These are phyloP conservation scores for Lamellibrachia satsuma DNA, from an alignment of 2,888 invertebrate genomes.

Conservation along the genomic window DNA sequence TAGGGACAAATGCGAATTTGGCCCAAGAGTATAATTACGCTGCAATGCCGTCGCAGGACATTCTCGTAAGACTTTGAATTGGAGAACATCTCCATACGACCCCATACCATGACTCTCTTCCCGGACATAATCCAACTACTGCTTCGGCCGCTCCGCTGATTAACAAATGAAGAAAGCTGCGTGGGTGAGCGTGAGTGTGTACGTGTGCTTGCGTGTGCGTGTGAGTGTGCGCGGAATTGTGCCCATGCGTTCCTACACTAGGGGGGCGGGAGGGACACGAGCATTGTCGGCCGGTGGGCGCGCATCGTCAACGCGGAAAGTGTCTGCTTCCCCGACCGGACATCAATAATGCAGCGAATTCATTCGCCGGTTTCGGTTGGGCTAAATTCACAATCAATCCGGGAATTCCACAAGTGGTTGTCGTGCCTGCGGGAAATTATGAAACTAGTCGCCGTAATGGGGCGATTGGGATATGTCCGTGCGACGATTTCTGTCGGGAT, in stretches of 20 bases:
- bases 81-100: not conserved
- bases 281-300: not conserved
- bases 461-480: not conserved
- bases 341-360: conserved; percentile 6
- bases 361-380: not conserved
- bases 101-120: not conserved
- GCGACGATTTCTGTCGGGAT: not conserved
- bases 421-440: not conserved
- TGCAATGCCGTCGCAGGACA: not conserved
- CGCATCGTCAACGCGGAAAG: not conserved
- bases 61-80: not conserved
- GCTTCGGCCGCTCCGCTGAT: not conserved
- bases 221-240: not conserved
- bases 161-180: not conserved
- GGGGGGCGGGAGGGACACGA: not conserved
- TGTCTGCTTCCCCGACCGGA: not conserved
- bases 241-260: not conserved
- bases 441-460: not conserved
- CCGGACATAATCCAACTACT: not conserved
- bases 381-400: not conserved
- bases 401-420: not conserved
- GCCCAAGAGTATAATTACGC: not conserved
- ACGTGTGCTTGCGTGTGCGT: no score
- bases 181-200: not conserved
- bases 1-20: not conserved